Conservation (phyloP, 2,888 invertebrate genomes). For the Prenolepis imparis region DNA sequence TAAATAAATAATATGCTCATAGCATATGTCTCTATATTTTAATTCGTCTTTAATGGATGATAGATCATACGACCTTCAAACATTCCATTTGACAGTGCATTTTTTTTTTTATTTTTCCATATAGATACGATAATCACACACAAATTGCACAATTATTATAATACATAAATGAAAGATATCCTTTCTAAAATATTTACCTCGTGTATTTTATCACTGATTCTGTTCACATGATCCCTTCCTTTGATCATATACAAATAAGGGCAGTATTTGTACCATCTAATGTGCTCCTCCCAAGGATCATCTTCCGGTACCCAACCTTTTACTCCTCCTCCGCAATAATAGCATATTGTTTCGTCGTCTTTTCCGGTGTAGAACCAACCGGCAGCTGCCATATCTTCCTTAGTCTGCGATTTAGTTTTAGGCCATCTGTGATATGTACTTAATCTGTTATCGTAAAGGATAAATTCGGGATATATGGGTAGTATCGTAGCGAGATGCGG, state of each 20-base stretch:
- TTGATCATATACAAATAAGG: conserved; percentile 93
- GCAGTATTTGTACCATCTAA: conserved; percentile 95
- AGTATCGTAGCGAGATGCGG: conserved; percentile 83
- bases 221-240: conserved; percentile 92
- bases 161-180: not conserved
- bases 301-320: conserved; percentile 97
- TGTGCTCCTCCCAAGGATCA: conserved; percentile 98
- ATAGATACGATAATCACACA: too few relatives aligned
- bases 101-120: too few relatives aligned
- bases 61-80: too few relatives aligned
- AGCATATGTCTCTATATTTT: too few relatives aligned
- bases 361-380: conserved; percentile 97
- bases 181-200: conserved; percentile 78
- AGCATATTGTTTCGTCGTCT: conserved; percentile 96
- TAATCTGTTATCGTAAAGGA: conserved; percentile 90
- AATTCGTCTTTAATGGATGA: too few relatives aligned
- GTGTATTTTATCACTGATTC: conserved; percentile 87
- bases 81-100: too few relatives aligned
- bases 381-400: conserved; percentile 93
- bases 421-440: conserved; percentile 94
- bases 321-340: conserved; percentile 96
- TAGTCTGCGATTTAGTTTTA: conserved; percentile 92
- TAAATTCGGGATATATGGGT: conserved; percentile 91
- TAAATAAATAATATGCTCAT: too few relatives aligned
- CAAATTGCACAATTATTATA: not conserved